These are phyloP conservation scores for Bathybates hornii DNA, from an alignment of 2,113 vertebrate species.

Conservation along the genomic window DNA sequence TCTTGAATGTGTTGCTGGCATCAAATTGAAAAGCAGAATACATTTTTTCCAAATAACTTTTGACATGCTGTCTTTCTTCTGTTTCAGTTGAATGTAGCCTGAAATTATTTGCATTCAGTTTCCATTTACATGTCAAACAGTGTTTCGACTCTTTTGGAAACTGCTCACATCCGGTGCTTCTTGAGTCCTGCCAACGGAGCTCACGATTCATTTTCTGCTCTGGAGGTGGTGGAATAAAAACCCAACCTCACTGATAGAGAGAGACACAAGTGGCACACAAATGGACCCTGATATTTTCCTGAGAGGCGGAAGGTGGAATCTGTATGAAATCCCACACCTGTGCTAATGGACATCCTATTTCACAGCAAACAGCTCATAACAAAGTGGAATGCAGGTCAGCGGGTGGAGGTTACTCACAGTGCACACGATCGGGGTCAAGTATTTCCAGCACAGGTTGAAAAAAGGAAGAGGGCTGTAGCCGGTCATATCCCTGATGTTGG, in stretches of 20 bases:
- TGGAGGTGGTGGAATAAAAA: neutral
- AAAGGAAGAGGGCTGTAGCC: constrained; percentile 45
- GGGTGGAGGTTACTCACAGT: constrained; percentile 54
- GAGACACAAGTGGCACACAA: neutral
- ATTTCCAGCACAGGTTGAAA: constrained; percentile 72
- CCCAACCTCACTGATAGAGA: neutral
- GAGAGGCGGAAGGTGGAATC: neutral
- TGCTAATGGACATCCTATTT: neutral
- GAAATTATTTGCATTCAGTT: neutral
- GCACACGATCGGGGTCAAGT: constrained; percentile 68
- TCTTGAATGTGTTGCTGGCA: neutral
- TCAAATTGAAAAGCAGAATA: neutral
- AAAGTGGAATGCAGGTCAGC: neutral
- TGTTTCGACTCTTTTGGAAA: neutral
- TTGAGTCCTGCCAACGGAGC: neutral
- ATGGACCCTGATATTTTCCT: neutral
- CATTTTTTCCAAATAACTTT: neutral
- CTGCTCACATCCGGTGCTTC: no score
- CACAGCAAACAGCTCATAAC: neutral
- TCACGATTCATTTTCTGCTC: neutral
- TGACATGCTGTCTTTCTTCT: neutral
- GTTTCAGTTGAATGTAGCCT: neutral
- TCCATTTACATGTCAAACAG: neutral
- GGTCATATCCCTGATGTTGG: constrained; percentile 67
- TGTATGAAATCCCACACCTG: neutral